Conservation (phyloP, 2,888 invertebrate genomes). For the Disparrhopalites patrizii region DNA sequence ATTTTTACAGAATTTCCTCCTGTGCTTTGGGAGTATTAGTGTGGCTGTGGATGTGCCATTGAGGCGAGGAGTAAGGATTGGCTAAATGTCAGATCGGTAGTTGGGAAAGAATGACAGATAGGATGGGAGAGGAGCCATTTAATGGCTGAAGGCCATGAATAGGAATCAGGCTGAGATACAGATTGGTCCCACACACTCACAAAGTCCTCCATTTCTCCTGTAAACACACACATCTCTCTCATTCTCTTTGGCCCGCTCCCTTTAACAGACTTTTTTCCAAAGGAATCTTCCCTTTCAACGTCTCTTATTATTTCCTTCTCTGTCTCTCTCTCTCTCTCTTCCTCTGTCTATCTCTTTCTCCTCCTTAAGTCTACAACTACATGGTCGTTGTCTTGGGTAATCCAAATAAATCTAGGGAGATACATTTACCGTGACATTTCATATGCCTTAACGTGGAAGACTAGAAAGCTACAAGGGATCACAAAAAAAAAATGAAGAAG, state of each 20-base stretch:
- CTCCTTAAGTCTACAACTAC: no score
- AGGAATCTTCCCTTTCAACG: no score
- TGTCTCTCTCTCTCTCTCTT: background rate
- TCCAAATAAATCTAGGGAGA: slow-evolving; percentile 15
- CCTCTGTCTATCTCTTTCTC: background rate
- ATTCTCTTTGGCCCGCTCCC: no score
- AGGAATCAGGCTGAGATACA: slow-evolving; percentile 13
- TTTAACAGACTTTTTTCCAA: no score
- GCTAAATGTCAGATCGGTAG: slow-evolving; percentile 22
- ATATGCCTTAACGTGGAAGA: no score
- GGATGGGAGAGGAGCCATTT: slow-evolving; percentile 13
- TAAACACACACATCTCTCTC: no score
- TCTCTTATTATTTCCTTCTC: no score
- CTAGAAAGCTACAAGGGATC: no score
- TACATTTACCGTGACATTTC: slow-evolving; percentile 20
- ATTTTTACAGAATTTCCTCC: slow-evolving; percentile 3
- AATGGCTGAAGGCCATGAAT: slow-evolving; percentile 21
- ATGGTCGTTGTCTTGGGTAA: no score
- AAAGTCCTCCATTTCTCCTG: slow-evolving; percentile 7
- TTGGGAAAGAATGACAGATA: slow-evolving; percentile 18
- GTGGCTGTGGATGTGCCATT: background rate
- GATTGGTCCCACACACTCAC: slow-evolving; percentile 14
- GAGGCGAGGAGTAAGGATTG: slow-evolving; percentile 4
- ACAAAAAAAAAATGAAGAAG: no score
- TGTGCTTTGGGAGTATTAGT: background rate